Evolutionary conservation across 1,140 invertebrate species (phyloP), one percentile per base, ranked within the genome.

Genomic region (Augochlora pura): DNA sequence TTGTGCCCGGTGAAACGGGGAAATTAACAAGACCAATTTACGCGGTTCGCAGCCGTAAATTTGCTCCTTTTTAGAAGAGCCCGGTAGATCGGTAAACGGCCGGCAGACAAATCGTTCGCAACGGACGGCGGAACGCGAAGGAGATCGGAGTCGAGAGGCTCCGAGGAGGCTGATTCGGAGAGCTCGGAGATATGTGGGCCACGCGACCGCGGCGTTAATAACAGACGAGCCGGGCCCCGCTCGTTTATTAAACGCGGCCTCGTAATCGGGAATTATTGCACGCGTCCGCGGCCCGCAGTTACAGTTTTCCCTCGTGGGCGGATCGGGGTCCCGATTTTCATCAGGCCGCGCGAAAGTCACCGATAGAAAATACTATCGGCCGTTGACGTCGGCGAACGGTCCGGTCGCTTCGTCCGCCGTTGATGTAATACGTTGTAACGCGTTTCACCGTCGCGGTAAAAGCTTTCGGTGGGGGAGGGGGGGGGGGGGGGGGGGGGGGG

Each of bases 381-480:
- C 71, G 70, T 79, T 79, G 64, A 70, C 65, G 62, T 80, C 68
- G 66, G n/a, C n/a, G 57, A 16, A 62, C 59, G 68, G 46, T n/a
- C 46, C 23, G 21, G 62, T 32, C 32, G 32, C 32, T 1, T 21
- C 21, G 32, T 60, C 59, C 27, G 59, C 64, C 59, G 49, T n/a
- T 77, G 77, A 76, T 74, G 77, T 80, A 80, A 80, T 60, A 60
- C 60, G 68, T 64, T 64, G 68, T 81, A 70, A 79, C 68, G 65
- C 46, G 76, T 54, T n/a, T 23, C 46, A 10, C 49, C 66, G 38
- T 71, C 75, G 75, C 69, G 75, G 46, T 77, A 78, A 77, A 77
- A 72, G 76, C 76, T 71, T 63, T 78, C 21, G 69, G 23, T 8
- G 8, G 54, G n/a, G n/a, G n/a, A n/a, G n/a, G n/a, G n/a, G n/a